These are phyloP conservation scores for Morinoia aosen DNA, from an alignment of 2,888 invertebrate species.

Conservation along the genomic window DNA sequence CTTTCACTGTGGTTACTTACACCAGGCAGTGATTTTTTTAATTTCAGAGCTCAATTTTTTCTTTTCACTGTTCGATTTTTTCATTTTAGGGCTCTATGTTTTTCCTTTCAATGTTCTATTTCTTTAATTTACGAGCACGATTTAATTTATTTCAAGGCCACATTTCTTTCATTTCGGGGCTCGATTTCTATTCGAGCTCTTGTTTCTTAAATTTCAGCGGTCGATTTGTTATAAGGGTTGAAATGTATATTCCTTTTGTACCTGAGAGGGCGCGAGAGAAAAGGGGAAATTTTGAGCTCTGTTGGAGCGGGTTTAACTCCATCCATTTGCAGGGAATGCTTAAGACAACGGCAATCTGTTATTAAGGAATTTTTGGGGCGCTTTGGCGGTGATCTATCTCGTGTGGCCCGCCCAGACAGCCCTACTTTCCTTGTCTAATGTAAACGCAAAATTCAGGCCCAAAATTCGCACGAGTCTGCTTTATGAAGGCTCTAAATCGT, in stretches of 20 bases:
- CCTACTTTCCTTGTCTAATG: conserved; percentile 45
- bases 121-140: too few relatives aligned
- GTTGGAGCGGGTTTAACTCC: conserved; percentile 34
- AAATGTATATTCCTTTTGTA: conserved; percentile 1
- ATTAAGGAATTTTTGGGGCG: conserved; percentile 37
- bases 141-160: too few relatives aligned
- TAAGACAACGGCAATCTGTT: conserved; percentile 52
- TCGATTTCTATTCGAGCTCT: too few relatives aligned
- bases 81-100: neutral
- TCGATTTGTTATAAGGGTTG: neutral
- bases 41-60: too few relatives aligned
- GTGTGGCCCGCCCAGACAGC: conserved; percentile 29
- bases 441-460: conserved; percentile 25
- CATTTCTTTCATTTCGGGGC: too few relatives aligned
- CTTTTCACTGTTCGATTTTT: too few relatives aligned
- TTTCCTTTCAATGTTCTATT: too few relatives aligned
- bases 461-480: conserved; percentile 34
- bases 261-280: neutral
- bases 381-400: conserved; percentile 40
- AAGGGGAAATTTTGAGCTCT: conserved; percentile 36
- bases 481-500: conserved; percentile 48
- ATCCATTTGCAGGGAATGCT: conserved; percentile 47
- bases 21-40: too few relatives aligned
- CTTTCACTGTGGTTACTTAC: too few relatives aligned
- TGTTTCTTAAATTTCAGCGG: neutral